Evolutionary conservation across 2,888 invertebrate species (phyloP).

Genomic region (Ectobius pallidus): DNA sequence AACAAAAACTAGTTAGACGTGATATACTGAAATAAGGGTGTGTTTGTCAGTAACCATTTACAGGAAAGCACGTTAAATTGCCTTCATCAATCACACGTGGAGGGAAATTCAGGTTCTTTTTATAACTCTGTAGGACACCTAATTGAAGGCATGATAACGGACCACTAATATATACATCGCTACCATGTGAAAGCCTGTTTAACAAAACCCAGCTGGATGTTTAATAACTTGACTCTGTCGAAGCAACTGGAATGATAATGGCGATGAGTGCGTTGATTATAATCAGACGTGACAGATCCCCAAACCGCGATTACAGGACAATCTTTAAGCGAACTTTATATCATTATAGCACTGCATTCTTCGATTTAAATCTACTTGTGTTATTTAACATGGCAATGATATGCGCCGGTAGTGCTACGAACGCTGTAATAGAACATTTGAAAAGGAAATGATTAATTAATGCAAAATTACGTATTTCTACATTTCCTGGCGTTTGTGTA

Average conservation of each 20-base stretch:
- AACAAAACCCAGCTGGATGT: conserved; percentile 4
- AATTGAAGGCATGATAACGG: conserved; percentile 18
- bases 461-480: too few species aligned
- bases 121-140: not conserved
- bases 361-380: not conserved
- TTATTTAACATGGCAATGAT: not conserved
- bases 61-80: conserved; percentile 18
- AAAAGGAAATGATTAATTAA: too few species aligned
- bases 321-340: not conserved
- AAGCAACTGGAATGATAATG: not conserved
- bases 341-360: not conserved
- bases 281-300: not conserved
- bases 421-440: too few species aligned
- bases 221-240: conserved; percentile 3
- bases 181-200: not conserved
- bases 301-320: not conserved
- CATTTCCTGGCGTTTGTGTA: too few species aligned
- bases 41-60: conserved; percentile 3
- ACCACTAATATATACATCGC: not conserved
- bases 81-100: conserved; percentile 7
- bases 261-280: not conserved
- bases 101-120: not conserved
- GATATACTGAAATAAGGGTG: too few species aligned
- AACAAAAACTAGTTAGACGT: too few species aligned
- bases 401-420: too few species aligned